A percentile compares a stretch with the other conserved stretches of the same genome.
Conservation (phyloP, 2,888 invertebrate species). For the Parascotia fuliginaria region DNA sequence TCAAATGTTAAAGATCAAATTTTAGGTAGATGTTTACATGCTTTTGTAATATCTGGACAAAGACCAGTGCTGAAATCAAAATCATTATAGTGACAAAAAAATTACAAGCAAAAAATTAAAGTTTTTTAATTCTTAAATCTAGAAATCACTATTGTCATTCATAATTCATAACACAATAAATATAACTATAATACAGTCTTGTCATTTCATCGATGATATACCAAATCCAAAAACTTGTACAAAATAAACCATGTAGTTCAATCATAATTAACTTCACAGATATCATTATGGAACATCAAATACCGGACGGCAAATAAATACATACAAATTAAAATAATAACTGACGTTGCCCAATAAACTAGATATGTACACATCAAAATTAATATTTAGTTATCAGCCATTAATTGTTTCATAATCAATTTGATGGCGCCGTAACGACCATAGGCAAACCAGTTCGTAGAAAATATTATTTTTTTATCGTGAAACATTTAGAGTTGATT, state of each 20-base stretch:
- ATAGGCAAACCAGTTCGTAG: slow-evolving; percentile 24
- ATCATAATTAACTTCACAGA: slow-evolving; percentile 18
- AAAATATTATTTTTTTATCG: slow-evolving; percentile 27
- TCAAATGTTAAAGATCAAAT: slow-evolving; percentile 3
- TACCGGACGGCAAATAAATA: slow-evolving; percentile 32
- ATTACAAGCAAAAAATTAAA: too few relatives aligned
- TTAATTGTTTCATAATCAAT: slow-evolving; percentile 51
- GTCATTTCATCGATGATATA: slow-evolving; percentile 7
- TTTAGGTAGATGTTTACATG: not conserved
- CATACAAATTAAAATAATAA: slow-evolving; percentile 40
- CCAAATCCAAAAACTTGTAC: not conserved
- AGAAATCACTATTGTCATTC: too few relatives aligned
- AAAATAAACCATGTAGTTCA: slow-evolving; percentile 25
- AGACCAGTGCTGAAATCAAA: too few relatives aligned
- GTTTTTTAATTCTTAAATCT: too few relatives aligned
- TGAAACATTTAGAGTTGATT: slow-evolving; percentile 11
- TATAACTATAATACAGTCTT: too few relatives aligned
- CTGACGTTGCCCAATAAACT: slow-evolving; percentile 24
- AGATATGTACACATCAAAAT: slow-evolving; percentile 21
- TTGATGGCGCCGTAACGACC: slow-evolving; percentile 39
- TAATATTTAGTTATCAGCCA: slow-evolving; percentile 31
- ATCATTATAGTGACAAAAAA: too few relatives aligned
- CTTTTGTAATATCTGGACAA: too few relatives aligned
- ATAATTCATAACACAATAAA: too few relatives aligned
- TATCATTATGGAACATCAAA: slow-evolving; percentile 42